Percentiles rank a stretch among this genome's conserved stretches.
Evolutionary conservation across 1,140 invertebrate species (phyloP).

Genomic region (Penaeus vannamei): DNA sequence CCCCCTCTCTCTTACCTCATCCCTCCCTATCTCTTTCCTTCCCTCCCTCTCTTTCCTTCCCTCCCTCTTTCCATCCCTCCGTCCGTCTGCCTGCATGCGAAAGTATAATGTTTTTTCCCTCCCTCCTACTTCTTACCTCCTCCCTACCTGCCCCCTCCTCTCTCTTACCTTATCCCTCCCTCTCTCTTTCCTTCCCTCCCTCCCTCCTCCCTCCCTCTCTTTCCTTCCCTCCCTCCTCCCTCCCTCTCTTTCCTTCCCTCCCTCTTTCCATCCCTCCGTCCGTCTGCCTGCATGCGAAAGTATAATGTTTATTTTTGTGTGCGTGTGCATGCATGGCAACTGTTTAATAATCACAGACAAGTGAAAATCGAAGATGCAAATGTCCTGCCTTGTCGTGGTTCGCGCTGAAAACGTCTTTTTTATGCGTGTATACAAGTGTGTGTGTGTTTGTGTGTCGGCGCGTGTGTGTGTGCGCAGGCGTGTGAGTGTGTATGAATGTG

Average conservation of each 20-base stretch:
- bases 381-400: too few species aligned
- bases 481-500: too few species aligned
- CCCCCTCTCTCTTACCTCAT: background rate
- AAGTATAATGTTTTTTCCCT: background rate
- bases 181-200: background rate
- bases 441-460: too few species aligned
- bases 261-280: background rate
- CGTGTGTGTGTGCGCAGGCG: too few species aligned
- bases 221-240: background rate
- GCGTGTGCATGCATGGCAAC: too few species aligned
- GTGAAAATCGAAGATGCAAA: too few species aligned
- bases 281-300: background rate
- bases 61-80: too few species aligned
- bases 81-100: background rate
- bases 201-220: background rate
- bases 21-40: background rate
- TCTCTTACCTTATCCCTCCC: background rate
- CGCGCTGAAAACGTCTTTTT: too few species aligned
- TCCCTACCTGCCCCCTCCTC: background rate
- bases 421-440: too few species aligned
- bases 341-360: too few species aligned
- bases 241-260: constrained; percentile 4
- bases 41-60: background rate
- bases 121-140: too few species aligned
- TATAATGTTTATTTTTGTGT: too few species aligned